phyloP scores from a whole-genome alignment of 1,140 invertebrate genomes.

The Zaprionus inermis region DNA sequence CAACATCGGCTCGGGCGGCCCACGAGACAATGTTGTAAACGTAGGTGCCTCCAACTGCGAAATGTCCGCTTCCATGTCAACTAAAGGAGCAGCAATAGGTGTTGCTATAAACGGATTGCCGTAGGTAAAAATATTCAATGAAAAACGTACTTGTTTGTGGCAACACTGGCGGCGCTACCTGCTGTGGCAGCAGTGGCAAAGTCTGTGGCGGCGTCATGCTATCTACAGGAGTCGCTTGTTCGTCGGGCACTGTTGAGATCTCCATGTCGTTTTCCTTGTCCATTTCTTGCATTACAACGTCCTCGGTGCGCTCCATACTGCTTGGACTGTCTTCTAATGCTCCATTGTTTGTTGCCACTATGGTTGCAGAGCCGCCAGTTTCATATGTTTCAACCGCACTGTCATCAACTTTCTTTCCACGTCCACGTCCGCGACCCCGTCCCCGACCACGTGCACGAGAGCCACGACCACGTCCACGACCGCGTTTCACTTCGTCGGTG shows the following conservation, averaged over 20 bases:
- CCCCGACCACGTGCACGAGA: constrained; percentile 86
- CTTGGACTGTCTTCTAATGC: constrained; percentile 63
- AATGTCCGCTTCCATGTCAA: constrained; percentile 94
- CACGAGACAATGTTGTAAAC: constrained; percentile 94
- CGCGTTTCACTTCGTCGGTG: constrained; percentile 85
- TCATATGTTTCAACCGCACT: constrained; percentile 84
- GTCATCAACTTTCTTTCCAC: constrained; percentile 90
- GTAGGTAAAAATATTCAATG: not conserved
- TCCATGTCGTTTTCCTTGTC: constrained; percentile 67
- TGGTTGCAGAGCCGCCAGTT: constrained; percentile 15
- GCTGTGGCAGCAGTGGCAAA: constrained; percentile 44
- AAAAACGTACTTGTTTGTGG: constrained; percentile 61
- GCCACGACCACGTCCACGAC: constrained; percentile 86
- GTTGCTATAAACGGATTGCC: not conserved
- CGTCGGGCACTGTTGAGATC: constrained; percentile 30
- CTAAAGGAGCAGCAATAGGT: constrained; percentile 79
- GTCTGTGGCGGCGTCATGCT: constrained; percentile 38
- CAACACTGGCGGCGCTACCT: constrained; percentile 55
- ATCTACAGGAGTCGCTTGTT: constrained; percentile 47
- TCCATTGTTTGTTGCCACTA: constrained; percentile 33
- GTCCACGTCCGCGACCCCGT: constrained; percentile 88
- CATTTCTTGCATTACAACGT: constrained; percentile 53
- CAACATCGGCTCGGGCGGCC: constrained; percentile 94
- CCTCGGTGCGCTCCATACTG: constrained; percentile 55
- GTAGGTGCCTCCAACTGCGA: constrained; percentile 95